These are phyloP conservation scores for Bryconaethiops microstoma DNA, from an alignment of 2,797 vertebrate genomes.

Conservation along the genomic window DNA sequence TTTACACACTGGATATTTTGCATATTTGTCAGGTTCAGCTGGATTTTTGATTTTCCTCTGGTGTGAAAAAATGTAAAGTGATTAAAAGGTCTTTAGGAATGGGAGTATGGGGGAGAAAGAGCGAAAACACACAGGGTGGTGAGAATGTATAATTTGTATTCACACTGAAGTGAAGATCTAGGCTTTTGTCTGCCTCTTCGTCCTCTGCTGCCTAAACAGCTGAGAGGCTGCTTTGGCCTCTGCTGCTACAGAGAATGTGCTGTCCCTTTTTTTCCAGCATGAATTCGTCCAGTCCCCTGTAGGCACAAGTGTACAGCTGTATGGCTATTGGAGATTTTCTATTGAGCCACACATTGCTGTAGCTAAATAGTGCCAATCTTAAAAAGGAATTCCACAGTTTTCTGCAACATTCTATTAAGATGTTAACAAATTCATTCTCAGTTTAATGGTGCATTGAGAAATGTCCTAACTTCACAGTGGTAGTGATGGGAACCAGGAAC, in stretches of 20 bases:
- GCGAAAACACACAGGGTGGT: neutral
- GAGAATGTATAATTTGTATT: neutral
- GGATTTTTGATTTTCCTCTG: neutral
- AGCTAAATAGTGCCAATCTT: neutral
- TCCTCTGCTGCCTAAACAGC: neutral
- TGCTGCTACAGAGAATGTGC: neutral
- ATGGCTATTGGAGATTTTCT: neutral
- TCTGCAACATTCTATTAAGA: neutral
- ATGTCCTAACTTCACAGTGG: neutral
- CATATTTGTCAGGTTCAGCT: neutral
- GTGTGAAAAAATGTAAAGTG: neutral
- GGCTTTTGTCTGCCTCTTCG: neutral
- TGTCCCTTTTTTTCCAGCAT: neutral
- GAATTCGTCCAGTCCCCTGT: conserved; percentile 14
- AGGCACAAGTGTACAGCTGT: neutral
- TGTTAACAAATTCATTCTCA: neutral
- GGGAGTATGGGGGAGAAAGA: neutral
- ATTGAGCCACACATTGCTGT: neutral
- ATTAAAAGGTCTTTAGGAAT: neutral
- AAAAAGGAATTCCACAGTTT: neutral
- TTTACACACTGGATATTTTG: neutral
- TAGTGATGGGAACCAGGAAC: neutral
- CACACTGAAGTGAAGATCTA: neutral
- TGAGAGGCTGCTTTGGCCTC: neutral
- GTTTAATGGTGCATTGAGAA: neutral